Evolutionary conservation across 30 jellyfish, hydroid and myxozoan genomes (phyloP).

Genomic region (Morbakka virulenta): DNA sequence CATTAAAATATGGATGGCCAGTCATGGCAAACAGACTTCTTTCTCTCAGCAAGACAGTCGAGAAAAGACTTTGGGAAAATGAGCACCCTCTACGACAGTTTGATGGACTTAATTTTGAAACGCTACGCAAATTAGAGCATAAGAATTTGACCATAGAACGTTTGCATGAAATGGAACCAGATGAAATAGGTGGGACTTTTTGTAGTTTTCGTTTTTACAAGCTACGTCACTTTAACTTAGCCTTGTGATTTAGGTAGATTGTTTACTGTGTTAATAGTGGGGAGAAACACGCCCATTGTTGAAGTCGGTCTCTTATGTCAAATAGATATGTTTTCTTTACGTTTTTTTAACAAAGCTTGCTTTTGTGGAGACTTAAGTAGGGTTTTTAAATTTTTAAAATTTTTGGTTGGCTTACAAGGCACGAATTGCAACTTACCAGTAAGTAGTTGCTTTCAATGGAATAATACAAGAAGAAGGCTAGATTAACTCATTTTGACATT

Average conservation of each 20-base stretch:
- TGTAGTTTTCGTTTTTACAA: neutral
- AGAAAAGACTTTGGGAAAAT: conserved; percentile 83
- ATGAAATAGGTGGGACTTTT: conserved; percentile 74
- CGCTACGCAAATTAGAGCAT: conserved; percentile 73
- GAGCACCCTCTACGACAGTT: conserved; percentile 96
- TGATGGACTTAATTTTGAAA: conserved; percentile 77
- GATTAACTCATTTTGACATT: too few relatives aligned
- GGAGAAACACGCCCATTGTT: neutral
- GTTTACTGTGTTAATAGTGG: neutral
- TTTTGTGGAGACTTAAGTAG: neutral
- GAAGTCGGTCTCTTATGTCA: too few relatives aligned
- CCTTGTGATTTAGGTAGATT: too few relatives aligned
- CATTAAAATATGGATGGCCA: conserved; percentile 90
- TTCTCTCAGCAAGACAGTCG: conserved; percentile 78
- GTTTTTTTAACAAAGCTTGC: too few relatives aligned
- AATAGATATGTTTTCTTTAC: too few relatives aligned
- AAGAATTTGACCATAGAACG: conserved; percentile 73
- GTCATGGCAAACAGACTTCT: conserved; percentile 77
- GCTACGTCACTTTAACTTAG: too few relatives aligned
- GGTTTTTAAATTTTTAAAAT: neutral
- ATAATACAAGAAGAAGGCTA: too few relatives aligned
- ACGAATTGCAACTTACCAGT: too few relatives aligned
- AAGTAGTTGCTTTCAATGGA: too few relatives aligned
- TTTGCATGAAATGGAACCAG: conserved; percentile 79
- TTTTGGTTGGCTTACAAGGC: neutral